A percentile compares a stretch with the other conserved stretches of the same genome.
These are phyloP conservation scores for Anthonomus grandis DNA, from an alignment of 1,140 invertebrate species.

Conservation along the genomic window DNA sequence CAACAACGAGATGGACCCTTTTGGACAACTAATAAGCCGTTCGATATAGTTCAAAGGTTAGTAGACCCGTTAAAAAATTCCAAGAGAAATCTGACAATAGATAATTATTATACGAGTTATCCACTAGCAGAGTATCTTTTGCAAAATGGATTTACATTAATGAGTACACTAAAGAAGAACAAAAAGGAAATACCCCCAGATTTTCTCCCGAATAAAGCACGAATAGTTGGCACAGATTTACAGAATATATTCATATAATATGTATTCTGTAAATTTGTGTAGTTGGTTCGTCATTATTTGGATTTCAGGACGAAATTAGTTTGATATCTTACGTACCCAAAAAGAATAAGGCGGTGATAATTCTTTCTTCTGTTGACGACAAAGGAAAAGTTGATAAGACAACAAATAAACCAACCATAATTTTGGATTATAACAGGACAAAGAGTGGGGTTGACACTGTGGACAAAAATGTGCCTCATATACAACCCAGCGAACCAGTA, in stretches of 20 bases:
- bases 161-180: constrained; percentile 43
- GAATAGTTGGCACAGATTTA: too few species aligned
- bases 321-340: constrained; percentile 40
- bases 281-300: constrained; percentile 37
- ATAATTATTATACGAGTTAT: constrained; percentile 41
- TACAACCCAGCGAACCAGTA: constrained; percentile 48
- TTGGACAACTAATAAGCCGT: constrained; percentile 23
- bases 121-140: constrained; percentile 35
- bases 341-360: constrained; percentile 38
- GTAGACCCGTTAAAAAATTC: constrained; percentile 31
- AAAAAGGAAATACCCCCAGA: constrained; percentile 41
- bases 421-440: constrained; percentile 48
- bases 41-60: constrained; percentile 35
- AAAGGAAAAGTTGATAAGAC: constrained; percentile 23
- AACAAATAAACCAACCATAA: constrained; percentile 44
- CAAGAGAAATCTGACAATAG: constrained; percentile 39
- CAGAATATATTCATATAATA: too few species aligned
- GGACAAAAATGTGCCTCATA: constrained; percentile 37
- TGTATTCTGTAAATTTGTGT: too few species aligned
- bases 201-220: constrained; percentile 37
- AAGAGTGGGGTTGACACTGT: constrained; percentile 47
- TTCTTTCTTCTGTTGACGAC: constrained; percentile 42
- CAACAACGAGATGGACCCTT: constrained; percentile 38
- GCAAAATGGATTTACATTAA: constrained; percentile 38
- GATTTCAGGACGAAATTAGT: constrained; percentile 33